Evolutionary conservation across 2,113 vertebrate genomes (phyloP), one percentile per base, ranked within the genome.

Genomic region (Scolopax mira): DNA sequence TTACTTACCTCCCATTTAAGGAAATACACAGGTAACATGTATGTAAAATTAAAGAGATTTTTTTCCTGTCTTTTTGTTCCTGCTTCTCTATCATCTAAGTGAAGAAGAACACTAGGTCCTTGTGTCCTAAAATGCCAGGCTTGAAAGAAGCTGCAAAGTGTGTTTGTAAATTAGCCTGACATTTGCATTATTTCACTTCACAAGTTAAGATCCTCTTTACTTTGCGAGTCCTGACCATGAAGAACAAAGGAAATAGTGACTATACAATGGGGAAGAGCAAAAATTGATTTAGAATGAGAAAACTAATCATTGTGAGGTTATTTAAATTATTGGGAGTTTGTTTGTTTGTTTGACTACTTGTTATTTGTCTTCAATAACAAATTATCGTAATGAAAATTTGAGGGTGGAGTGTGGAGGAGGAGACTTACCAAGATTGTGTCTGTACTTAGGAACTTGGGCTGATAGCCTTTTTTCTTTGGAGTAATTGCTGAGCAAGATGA

Each of bases 401-500:
- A 4, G 17, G 15, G 3, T 1, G 3, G 10, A 3, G 2, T 3
- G 10, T 2, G 2, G 3, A 9, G 3, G 2, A 4, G 13, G 10
- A 24, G 23, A 49, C 7, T 81, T 80, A 55, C 0, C 24, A 75
- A 16, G 10, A 8, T 27, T 49, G 4, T 41, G 3, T 42, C 17
- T 70, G 23, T 89, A 4, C 1, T 8, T 31, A 54, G 31, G 41
- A 79, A 55, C 8, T 60, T 1, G 0, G 35, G 11, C 10, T 19
- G 14, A n/a, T 44, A 41, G 1, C 3, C 15, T 22, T 79, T 75
- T 81, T 75, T 27, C 35, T 71, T 87, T 30, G n/a, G 24, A 71
- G 25, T 9, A 35, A 37, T 39, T 88, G 13, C 18, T 37, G 49
- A 49, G 11, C 1, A 10, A 88, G 6, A 13, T 73, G 6, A 13